Conservation (phyloP, 1,140 invertebrate species). For the Drosophila tristis region DNA sequence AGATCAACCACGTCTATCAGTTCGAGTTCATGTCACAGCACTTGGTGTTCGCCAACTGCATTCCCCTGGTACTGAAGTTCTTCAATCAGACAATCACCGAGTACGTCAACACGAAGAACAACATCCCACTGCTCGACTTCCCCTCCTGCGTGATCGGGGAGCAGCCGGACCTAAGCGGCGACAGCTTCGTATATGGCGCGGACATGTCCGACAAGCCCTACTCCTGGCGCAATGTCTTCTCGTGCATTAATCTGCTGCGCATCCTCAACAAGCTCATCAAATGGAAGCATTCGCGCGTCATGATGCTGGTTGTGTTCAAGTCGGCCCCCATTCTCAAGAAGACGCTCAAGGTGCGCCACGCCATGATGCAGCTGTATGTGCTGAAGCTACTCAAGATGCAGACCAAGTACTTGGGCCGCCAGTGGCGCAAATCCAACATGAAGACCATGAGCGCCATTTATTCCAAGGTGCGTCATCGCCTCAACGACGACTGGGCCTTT, state of each 20-base stretch:
- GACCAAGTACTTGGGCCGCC: conserved; percentile 98
- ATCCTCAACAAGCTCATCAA: conserved; percentile 99
- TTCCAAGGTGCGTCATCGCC: conserved; percentile 95
- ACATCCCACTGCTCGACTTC: conserved; percentile 97
- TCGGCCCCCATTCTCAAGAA: conserved; percentile 99
- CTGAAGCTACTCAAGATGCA: conserved; percentile 99
- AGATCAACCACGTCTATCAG: conserved; percentile 99
- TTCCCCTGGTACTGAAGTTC: conserved; percentile 99
- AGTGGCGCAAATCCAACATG: conserved; percentile 99
- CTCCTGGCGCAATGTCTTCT: conserved; percentile 99
- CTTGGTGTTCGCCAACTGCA: conserved; percentile 99
- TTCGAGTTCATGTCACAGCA: conserved; percentile 99
- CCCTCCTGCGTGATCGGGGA: conserved; percentile 98
- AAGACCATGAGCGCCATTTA: conserved; percentile 99
- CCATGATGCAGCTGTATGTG: conserved; percentile 99
- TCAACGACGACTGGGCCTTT: conserved; percentile 99
- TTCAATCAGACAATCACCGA: conserved; percentile 99
- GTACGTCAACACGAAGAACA: conserved; percentile 97
- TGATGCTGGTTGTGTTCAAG: conserved; percentile 99
- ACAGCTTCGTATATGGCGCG: conserved; percentile 89
- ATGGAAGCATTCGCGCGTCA: conserved; percentile 99
- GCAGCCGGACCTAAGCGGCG: conserved; percentile 96
- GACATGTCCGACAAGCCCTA: conserved; percentile 92
- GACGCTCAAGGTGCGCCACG: conserved; percentile 97
- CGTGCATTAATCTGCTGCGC: conserved; percentile 98